Evolutionary conservation across 2,888 invertebrate species (phyloP), one percentile per base, ranked within the genome.

Genomic region (Alsophila aescularia): DNA sequence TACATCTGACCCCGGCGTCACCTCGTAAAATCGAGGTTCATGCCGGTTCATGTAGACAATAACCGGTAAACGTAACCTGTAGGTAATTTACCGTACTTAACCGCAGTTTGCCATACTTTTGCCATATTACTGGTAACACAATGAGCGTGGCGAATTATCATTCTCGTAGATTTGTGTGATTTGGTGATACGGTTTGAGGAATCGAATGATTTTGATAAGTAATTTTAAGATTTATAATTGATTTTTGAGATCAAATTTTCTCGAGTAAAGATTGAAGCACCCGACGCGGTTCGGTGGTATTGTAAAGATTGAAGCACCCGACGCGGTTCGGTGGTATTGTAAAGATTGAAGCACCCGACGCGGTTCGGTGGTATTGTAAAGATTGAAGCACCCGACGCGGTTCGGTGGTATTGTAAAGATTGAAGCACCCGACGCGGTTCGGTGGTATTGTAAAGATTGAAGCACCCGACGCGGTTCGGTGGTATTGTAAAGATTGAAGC

Each of bases 81-180:
- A 41, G 44, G 73, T 79, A 80, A 79, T 81, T 75, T 67, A 67
- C 69, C 62, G 69, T 77, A 77, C 73, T 81, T 82, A 75, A 67
- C 75, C 56, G 58, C 75, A 76, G 73, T 81, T 82, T 75, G 66
- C 73, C 56, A 8, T 8, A 24, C 24, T 24, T 24, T 24, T 75
- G 66, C 74, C 56, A 58, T 71, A 79, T 79, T 78, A 79, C 71
- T 51, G 67, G 62, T 57, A 66, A 63, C 51, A 63, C 48, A 54
- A 49, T 54, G 39, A 41, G 36, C n/a, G 27, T 36, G 32, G 27
- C 34, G 18, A 37, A 35, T 49, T 49, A 54, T 54, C 49, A 16
- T 24, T 24, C 27, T 36, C 13, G 13, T 0, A 31, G 42, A 53
- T 47, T 36, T 34, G 12, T 47, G 36, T 16, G 16, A 15, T 27